Evolutionary conservation across 1,140 invertebrate species (phyloP), one percentile per base, ranked within the genome.

Genomic region (Atta texana): DNA sequence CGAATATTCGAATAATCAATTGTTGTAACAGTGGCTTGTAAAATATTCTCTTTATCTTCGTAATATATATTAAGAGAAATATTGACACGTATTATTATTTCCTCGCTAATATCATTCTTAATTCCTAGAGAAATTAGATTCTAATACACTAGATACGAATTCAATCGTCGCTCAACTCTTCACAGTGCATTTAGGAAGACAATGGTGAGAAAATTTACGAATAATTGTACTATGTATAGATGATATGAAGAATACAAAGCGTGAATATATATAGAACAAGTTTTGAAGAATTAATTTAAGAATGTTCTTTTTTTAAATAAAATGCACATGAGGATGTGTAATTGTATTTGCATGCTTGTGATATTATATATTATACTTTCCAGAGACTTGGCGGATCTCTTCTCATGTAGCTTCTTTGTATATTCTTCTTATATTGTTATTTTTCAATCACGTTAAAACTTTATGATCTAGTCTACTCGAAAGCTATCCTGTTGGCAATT

Each of bases 261-360:
- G 53, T 82, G 68, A 72, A 14, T 64, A 68, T 44, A 44, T 44
- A 44, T 82, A 39, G 18, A 61, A 59, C 8, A 59, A 18, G 10
- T 51, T 34, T 4, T 31, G 44, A 74, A 61, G 31, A 74, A 12
- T 59, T 59, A 3, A 59, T 72, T 71, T 12, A 81, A 57, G n/a
- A 5, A 59, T 34, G 28, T 66, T 55, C 6, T 14, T n/a, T 71
- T 5, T 28, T 24, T 55, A 7, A 71, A 57, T 18, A 16, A 71
- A 4, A 71, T 59, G 10, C 31, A 59, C 34, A 82, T 49, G 44
- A 18, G n/a, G 49, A 24, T 39, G n/a, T 55, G 28, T 69, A 69
- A 69, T 44, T 61, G 12, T 84, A n/a, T 49, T 14, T 75, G 80
- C 69, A 74, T 84, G 55, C 24, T 82, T 8, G 24, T 39, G 39